Evolutionary conservation across 2,113 vertebrate genomes (phyloP).

Genomic region (Notiomystis cincta): DNA sequence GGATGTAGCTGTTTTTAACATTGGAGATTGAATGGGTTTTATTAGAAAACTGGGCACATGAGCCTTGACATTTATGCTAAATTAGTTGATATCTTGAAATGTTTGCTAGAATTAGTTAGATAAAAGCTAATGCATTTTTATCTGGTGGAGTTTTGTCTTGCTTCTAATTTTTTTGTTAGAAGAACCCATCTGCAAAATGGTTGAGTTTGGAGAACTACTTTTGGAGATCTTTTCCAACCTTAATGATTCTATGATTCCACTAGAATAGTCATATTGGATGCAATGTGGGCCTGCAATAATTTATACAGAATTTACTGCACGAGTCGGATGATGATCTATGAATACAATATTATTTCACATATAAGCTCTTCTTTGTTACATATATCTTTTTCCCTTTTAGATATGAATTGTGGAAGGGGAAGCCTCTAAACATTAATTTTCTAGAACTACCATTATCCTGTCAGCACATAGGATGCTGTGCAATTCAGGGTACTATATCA

Average conservation of each 20-base stretch:
- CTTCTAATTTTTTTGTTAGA: neutral
- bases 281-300: neutral
- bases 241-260: neutral
- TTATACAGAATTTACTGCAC: neutral
- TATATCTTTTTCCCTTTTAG: neutral
- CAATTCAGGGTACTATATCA: neutral
- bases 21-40: neutral
- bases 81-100: neutral
- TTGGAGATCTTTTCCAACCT: neutral
- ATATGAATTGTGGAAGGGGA: neutral
- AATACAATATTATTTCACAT: neutral
- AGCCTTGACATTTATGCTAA: neutral
- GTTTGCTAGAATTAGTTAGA: neutral
- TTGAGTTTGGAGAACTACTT: neutral
- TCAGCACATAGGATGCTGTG: neutral
- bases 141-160: neutral
- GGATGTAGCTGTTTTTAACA: neutral
- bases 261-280: rapidly evolving
- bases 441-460: neutral
- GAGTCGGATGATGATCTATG: neutral
- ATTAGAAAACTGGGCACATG: neutral
- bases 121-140: neutral
- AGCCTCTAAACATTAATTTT: neutral
- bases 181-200: neutral
- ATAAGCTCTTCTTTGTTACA: neutral